These are phyloP conservation scores for Strix uralensis DNA, from an alignment of 2,113 vertebrate species.

Conservation along the genomic window DNA sequence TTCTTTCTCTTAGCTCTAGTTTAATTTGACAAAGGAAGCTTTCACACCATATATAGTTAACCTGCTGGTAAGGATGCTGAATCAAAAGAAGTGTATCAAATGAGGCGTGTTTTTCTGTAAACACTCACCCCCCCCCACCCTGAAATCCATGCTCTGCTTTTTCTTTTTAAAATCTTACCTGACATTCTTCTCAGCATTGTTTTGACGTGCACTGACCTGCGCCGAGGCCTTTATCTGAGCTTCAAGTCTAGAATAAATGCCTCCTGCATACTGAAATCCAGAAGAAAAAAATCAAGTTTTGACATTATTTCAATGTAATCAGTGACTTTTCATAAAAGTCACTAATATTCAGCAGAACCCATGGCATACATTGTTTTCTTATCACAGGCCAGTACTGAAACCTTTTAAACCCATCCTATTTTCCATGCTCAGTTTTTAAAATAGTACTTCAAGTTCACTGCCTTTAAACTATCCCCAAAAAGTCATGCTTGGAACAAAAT, in stretches of 20 bases:
- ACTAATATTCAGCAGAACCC: neutral
- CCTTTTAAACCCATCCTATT: neutral
- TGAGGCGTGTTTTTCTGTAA: rapidly evolving
- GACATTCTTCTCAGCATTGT: slow-evolving; percentile 81
- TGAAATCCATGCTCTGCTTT: neutral
- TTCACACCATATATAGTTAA: neutral
- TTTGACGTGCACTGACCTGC: slow-evolving; percentile 78
- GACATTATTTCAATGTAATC: neutral
- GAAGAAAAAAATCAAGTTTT: neutral
- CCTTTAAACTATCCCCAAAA: neutral
- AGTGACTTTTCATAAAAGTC: neutral
- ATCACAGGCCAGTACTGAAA: neutral
- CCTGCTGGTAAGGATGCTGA: neutral
- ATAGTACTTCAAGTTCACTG: too few species aligned
- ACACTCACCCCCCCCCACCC: too few species aligned
- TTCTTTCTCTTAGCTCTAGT: neutral
- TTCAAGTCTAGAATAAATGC: slow-evolving; percentile 92
- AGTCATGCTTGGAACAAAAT: neutral
- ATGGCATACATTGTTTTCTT: neutral
- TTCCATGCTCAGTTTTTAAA: neutral
- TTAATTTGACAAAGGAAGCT: neutral
- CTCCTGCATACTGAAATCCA: slow-evolving; percentile 81
- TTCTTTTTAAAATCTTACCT: slow-evolving; percentile 61
- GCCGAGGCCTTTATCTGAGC: slow-evolving; percentile 84
- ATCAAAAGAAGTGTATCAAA: neutral